phyloP scores from a whole-genome alignment of 2,113 vertebrate species.

The Mobula hypostoma region DNA sequence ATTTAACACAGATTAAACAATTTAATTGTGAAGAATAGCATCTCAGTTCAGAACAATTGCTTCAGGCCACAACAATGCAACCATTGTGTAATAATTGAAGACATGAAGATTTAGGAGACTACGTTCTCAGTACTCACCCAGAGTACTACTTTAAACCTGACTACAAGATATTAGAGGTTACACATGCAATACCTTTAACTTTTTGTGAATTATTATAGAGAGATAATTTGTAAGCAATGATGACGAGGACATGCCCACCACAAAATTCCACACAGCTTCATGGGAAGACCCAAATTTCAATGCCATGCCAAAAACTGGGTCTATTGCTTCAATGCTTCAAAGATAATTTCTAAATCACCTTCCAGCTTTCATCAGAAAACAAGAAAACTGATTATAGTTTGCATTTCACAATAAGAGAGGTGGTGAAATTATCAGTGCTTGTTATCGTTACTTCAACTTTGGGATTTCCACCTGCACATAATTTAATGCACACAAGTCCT shows the following conservation, averaged over 20 bases:
- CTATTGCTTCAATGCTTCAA: too few relatives aligned
- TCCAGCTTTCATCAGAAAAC: too few relatives aligned
- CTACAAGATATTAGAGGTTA: neutral
- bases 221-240: neutral
- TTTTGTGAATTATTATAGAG: neutral
- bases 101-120: neutral
- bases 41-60: neutral
- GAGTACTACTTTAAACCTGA: neutral
- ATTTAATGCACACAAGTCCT: too few relatives aligned
- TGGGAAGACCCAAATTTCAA: neutral
- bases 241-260: too few relatives aligned
- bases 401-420: too few relatives aligned
- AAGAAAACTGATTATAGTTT: too few relatives aligned
- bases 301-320: neutral
- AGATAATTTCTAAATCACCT: too few relatives aligned
- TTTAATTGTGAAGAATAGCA: neutral
- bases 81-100: neutral
- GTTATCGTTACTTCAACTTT: too few relatives aligned
- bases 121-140: neutral
- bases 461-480: too few relatives aligned
- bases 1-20: constrained; percentile 9
- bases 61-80: neutral
- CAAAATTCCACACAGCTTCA: too few relatives aligned
- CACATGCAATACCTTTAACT: neutral
- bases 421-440: too few relatives aligned